Evolutionary conservation across 1,140 invertebrate species (phyloP).

Genomic region (Brachionus angularis): DNA sequence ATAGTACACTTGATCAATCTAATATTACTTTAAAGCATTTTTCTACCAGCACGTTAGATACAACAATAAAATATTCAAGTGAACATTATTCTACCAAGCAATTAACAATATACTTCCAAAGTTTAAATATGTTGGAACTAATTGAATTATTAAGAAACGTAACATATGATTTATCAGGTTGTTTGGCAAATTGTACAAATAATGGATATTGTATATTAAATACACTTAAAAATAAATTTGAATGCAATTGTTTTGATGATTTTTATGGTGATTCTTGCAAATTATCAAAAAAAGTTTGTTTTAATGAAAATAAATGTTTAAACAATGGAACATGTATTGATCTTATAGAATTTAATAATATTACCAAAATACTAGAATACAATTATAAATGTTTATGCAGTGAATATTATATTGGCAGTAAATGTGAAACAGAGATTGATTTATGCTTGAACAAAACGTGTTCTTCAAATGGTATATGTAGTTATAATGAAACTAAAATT

Average conservation of each 20-base stretch:
- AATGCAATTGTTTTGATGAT: neutral
- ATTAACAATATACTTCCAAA: too few species aligned
- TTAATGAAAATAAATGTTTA: neutral
- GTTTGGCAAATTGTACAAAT: conserved; percentile 23
- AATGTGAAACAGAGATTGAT: conserved; percentile 4
- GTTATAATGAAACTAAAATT: neutral
- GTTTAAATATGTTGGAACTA: too few species aligned
- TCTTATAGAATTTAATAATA: neutral
- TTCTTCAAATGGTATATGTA: conserved; percentile 33
- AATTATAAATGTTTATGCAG: conserved; percentile 5
- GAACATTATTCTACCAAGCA: too few species aligned
- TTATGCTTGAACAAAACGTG: conserved; percentile 16
- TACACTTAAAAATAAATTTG: neutral
- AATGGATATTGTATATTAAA: conserved; percentile 14
- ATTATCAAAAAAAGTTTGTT: neutral
- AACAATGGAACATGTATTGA: conserved; percentile 13
- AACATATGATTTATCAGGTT: conserved; percentile 16
- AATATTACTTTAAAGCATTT: too few species aligned
- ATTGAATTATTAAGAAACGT: neutral
- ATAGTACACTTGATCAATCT: too few species aligned
- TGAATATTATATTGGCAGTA: neutral
- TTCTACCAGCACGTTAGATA: too few species aligned
- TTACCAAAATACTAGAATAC: neutral
- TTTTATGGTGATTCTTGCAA: conserved; percentile 3
- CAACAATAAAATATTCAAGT: too few species aligned